Base-by-base conservation (phyloP, 2,888 invertebrate genomes). In the Aphelenchoides bicaudatus region DNA sequence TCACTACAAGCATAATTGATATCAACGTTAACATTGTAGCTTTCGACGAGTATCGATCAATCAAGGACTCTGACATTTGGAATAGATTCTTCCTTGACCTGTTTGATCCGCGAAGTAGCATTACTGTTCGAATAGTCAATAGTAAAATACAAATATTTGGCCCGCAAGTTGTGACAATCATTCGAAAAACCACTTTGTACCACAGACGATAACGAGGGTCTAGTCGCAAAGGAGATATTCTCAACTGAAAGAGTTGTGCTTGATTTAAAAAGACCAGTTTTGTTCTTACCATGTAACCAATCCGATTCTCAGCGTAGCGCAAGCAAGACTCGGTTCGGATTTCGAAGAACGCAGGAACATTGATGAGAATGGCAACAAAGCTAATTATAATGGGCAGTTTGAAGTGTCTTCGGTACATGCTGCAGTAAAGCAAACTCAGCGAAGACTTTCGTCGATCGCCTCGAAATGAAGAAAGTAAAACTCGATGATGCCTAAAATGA, bases 291-390 rank as follows among this genome's bases (percentile, higher is more conserved):
- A 29, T 43, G 53, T 63, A 63, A 21, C 39, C 66, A 19, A 56
- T 27, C 5, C 49, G 34, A n/a, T 61, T 65, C n/a, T 62, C 59
- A 10, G 39, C 25, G 16, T 56, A 46, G 27, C 49, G 19, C 25
- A 38, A 63, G 54, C 67, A 68, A 31, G 39, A 58, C 1, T 27
- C 28, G 13, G 63, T 48, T 4, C 47, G 28, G n/a, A 74, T 67
- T 54, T 74, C 74, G 54, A 72, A 75, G 47, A 75, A 74, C 3
- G 71, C 66, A 1, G 74, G 71, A 27, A 74, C 48, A 46, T 75
- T 74, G 47, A 74, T 52, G 6, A 70, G 5, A 28, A 73, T 55
- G 6, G 74, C 74, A 10, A 63, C 27, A 4, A 65, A 8, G 19
- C 71, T 70, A 6, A 74, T 48, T 2, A 67, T 8, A 28, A 73